Evolutionary conservation across 2,797 vertebrate species (phyloP).

Genomic region (Argya squamiceps): DNA sequence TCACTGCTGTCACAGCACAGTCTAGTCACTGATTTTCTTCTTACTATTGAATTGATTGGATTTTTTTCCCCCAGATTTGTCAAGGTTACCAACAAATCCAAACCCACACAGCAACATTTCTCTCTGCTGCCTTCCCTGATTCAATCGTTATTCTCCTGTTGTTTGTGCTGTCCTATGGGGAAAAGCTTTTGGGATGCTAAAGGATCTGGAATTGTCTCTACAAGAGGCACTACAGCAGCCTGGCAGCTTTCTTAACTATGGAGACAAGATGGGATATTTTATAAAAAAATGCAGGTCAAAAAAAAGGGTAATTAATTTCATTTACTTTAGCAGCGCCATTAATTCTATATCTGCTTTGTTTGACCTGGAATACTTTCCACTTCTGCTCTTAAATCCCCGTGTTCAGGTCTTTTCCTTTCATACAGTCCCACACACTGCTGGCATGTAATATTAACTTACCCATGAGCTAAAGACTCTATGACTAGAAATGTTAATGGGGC

Average conservation of each 20-base stretch:
- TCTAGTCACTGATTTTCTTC: neutral
- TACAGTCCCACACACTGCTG: neutral
- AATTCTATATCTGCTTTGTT: constrained; percentile 7
- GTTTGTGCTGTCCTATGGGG: neutral
- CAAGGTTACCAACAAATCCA: neutral
- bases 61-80: neutral
- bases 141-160: neutral
- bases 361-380: constrained; percentile 44
- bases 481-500: constrained; percentile 42
- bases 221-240: neutral
- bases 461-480: constrained; percentile 21
- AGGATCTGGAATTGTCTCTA: neutral
- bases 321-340: constrained; percentile 25
- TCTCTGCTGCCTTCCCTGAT: neutral
- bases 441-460: constrained; percentile 18
- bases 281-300: neutral
- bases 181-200: neutral
- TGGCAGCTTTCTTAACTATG: neutral
- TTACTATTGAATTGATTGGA: neutral
- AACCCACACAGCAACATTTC: neutral
- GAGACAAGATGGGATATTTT: neutral
- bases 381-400: neutral
- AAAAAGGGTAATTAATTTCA: neutral
- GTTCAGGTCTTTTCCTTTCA: neutral
- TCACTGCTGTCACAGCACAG: neutral